Conservation (phyloP, 2,797 vertebrate genomes). For the Coranthus polyacanthus region DNA sequence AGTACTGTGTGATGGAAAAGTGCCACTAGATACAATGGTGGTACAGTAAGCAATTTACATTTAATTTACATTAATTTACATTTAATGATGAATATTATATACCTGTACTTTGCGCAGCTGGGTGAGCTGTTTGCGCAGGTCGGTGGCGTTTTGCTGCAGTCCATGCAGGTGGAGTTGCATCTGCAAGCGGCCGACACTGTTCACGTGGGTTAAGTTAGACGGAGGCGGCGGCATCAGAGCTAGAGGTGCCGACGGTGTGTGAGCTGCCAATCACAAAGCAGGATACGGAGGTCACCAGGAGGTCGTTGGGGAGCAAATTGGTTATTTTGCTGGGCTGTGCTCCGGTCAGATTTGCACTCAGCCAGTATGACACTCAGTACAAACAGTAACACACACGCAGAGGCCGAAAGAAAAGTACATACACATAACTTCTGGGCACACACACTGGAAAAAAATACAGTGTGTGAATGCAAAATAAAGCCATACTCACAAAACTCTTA, state of each 20-base stretch:
- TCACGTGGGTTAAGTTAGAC: slow-evolving; percentile 83
- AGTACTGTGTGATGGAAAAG: too few species aligned
- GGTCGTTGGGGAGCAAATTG: slow-evolving; percentile 51
- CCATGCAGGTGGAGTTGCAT: slow-evolving; percentile 97
- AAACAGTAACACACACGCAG: slow-evolving; percentile 34
- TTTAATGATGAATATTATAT: background rate
- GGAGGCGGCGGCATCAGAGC: slow-evolving; percentile 92
- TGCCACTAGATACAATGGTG: too few species aligned
- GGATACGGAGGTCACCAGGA: slow-evolving; percentile 53
- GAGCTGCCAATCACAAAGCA: slow-evolving; percentile 83
- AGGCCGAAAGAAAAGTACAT: slow-evolving; percentile 47
- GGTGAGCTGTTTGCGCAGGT: slow-evolving; percentile 93
- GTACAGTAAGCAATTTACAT: too few species aligned
- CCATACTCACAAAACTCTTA: slow-evolving; percentile 69
- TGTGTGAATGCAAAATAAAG: slow-evolving; percentile 45
- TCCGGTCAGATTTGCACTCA: slow-evolving; percentile 44
- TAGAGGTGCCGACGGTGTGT: slow-evolving; percentile 88
- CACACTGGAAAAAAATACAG: slow-evolving; percentile 42
- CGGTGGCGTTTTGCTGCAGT: slow-evolving; percentile 94
- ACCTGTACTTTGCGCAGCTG: slow-evolving; percentile 96
- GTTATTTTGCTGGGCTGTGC: slow-evolving; percentile 46
- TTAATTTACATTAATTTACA: background rate
- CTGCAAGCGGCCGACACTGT: slow-evolving; percentile 89
- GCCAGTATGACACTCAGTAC: slow-evolving; percentile 20
- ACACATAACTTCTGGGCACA: slow-evolving; percentile 38